phyloP scores from a whole-genome alignment of 2,888 invertebrate genomes.

The Lepetodrilus schrolli region DNA sequence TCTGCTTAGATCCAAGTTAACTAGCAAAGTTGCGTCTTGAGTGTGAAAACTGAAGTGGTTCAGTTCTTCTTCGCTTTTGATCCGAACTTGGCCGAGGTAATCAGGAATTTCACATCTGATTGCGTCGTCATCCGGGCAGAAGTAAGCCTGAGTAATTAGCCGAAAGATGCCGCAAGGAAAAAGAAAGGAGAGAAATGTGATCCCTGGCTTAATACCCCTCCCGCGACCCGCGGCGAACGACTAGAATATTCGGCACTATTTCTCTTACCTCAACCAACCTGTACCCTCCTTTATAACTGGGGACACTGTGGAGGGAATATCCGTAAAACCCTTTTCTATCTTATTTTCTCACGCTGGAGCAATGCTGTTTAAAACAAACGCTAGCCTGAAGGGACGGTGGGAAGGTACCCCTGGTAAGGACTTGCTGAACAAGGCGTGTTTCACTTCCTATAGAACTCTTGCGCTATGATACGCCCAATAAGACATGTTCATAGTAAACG shows the following conservation, averaged over 20 bases:
- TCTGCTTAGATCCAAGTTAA: conserved; percentile 1
- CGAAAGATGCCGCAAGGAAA: conserved; percentile 10
- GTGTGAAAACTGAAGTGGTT: conserved; percentile 15
- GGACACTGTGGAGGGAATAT: too few species aligned
- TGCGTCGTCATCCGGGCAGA: conserved; percentile 24
- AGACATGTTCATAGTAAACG: neutral
- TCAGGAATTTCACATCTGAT: conserved; percentile 28
- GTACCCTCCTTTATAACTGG: neutral
- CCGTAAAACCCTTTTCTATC: conserved; percentile 4
- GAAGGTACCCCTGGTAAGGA: neutral
- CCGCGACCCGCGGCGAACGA: neutral
- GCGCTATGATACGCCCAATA: conserved; percentile 23
- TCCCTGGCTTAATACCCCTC: conserved; percentile 16
- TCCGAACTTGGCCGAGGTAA: conserved; percentile 9
- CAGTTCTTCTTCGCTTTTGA: conserved; percentile 3
- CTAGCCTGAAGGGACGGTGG: neutral
- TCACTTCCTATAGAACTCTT: neutral
- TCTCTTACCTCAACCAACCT: conserved; percentile 8
- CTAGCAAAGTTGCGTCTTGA: neutral
- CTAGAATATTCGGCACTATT: neutral
- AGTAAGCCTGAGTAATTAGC: conserved; percentile 30
- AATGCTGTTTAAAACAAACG: conserved; percentile 1
- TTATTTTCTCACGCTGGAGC: conserved; percentile 15
- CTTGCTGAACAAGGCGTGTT: neutral
- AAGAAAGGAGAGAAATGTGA: conserved; percentile 13